Evolutionary conservation across 1,140 invertebrate genomes (phyloP).

Genomic region (Spodoptera frugiperda): DNA sequence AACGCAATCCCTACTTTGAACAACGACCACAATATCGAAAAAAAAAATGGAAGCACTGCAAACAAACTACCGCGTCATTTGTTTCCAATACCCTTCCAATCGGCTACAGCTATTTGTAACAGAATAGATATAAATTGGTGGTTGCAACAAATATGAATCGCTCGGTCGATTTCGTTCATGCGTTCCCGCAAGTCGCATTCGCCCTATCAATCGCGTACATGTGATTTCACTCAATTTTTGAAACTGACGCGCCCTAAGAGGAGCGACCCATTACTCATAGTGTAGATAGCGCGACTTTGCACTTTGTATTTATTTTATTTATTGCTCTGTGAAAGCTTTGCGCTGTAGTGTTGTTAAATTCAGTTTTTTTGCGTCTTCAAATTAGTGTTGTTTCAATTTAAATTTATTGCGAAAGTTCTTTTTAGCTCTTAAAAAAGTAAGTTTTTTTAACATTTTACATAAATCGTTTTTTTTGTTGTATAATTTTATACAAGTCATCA

Average conservation of each 20-base stretch:
- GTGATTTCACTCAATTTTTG: constrained; percentile 85
- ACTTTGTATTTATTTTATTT: constrained; percentile 45
- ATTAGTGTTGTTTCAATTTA: not conserved
- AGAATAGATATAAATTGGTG: constrained; percentile 80
- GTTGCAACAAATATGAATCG: constrained; percentile 74
- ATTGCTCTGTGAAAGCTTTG: constrained; percentile 26
- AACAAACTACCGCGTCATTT: constrained; percentile 72
- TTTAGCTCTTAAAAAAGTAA: not conserved
- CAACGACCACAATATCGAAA: constrained; percentile 49
- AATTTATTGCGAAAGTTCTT: not conserved
- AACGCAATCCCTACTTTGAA: not conserved
- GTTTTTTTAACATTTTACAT: not conserved
- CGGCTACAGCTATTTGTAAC: constrained; percentile 76
- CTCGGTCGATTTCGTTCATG: constrained; percentile 63
- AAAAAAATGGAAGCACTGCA: constrained; percentile 57
- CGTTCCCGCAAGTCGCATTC: constrained; percentile 54
- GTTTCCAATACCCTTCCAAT: constrained; percentile 78
- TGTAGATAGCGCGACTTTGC: constrained; percentile 54
- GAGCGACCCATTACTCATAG: constrained; percentile 74
- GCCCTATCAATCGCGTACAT: constrained; percentile 82
- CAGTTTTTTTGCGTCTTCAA: not conserved
- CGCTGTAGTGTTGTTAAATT: constrained; percentile 6
- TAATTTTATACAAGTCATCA: too few relatives aligned
- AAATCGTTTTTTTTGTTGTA: not conserved
- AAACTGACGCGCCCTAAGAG: constrained; percentile 80